Evolutionary conservation across 2,888 invertebrate species (phyloP), one percentile per base, ranked within the genome.

Genomic region (Acronicta leporina): DNA sequence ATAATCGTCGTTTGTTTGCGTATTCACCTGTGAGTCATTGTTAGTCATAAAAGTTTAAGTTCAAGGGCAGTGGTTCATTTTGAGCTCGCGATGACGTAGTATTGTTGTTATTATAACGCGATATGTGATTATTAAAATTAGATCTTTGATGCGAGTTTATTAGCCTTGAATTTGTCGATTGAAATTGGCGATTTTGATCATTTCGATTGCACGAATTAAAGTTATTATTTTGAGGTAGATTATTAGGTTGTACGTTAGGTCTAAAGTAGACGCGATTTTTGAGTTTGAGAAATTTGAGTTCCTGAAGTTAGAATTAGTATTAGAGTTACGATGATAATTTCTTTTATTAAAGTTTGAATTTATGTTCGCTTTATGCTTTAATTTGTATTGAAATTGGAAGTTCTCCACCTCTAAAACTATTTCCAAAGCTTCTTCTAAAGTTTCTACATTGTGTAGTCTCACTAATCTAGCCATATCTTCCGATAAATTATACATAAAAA

Each of bases 331-430:
- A 14, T 0, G 9, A 3, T 15, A 10, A 42, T 10, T 10, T 10
- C 5, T 16, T 16, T 16, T 15, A 15, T 14, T 40, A 16, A 16
- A 16, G 2, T 44, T 20, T 6, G 25, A 25, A 20, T 20, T 13
- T 5, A n/a, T 4, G 5, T 44, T 44, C 1, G 1, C 25, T 20
- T 44, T 44, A 25, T 44, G 10, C 5, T 7, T 20, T 25, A n/a
- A 25, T n/a, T 27, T 13, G 5, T 44, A n/a, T 44, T 25, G 13
- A 13, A 2, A 1, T 20, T 44, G 25, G 20, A 44, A 25, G 13
- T 44, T 44, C n/a, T 44, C 44, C 13, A 25, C 44, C 6, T 44
- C 44, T 27, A 44, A 44, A 5, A 25, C 25, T 11, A 41, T 14
- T 14, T 30, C 30, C 3, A 44, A 25, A 2, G 44, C 44, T 13